Base-by-base conservation (phyloP, 1,140 invertebrate species). In the Diachasmimorpha longicaudata region DNA sequence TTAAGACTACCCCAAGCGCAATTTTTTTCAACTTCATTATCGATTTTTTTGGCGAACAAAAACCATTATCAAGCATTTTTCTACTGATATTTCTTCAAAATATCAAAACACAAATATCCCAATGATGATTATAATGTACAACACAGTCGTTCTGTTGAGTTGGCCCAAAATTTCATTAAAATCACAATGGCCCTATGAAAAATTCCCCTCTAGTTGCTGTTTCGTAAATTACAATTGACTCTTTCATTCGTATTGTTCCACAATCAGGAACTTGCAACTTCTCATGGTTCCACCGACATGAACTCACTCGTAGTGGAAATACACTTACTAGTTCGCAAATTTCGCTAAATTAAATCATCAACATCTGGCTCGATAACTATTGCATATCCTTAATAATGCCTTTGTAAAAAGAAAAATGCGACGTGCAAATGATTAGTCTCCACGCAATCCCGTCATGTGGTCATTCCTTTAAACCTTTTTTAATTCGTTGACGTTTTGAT, bases 271-370 rank as follows among this genome's bases (percentile, higher is more conserved):
- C 19, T 55, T 55, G n/a, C n/a, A 55, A 55, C 48, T 21, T 55
- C 1, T 21, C 48, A 21, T 19, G 48, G 8, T 55, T 55, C 19
- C n/a, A 19, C 48, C 14, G 4, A 55, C 8, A 10, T 6, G 1
- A 21, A 55, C 13, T 55, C 48, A 21, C 4, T 55, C n/a, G 14
- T 31, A 31, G 31, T 21, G 8, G 19, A 55, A 55, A 16, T 55
- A 52, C 13, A 4, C 14, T 2, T 4, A 52, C 14, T 52, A 52
- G 36, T 75, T 6, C 3, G 23, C 46, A 75, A 23, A 42, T 48
- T 68, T 66, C 44, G 21, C 6, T 75, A 48, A 36, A 68, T 67
- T 75, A 69, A 75, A 75, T 31, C 66, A 66, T 69, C 73, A 75
- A 72, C 48, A 71, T 72, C 70, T 68, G 16, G 37, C 39, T 39